Conservation (phyloP, 2,888 invertebrate species). For the Trichopoda pennipes region DNA sequence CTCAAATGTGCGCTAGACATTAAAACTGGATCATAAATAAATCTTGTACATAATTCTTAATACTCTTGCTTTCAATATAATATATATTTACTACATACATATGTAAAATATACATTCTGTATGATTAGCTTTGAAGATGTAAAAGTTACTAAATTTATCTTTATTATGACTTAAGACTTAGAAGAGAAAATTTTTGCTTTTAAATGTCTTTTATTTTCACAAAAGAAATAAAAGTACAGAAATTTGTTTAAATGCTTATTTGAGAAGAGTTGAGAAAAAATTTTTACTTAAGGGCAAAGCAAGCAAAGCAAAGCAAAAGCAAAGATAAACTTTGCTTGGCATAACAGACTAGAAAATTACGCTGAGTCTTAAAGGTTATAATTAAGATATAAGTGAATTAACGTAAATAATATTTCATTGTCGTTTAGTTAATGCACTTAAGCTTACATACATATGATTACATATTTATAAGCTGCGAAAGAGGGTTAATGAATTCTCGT, state of each 20-base stretch:
- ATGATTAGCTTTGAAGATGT: conserved; percentile 60
- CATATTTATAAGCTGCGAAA: neutral
- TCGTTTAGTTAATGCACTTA: conserved; percentile 54
- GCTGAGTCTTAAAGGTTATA: conserved; percentile 72
- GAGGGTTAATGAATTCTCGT: neutral
- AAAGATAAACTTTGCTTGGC: conserved; percentile 14
- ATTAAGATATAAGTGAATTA: conserved; percentile 79
- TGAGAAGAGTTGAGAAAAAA: conserved; percentile 6
- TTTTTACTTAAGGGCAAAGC: neutral
- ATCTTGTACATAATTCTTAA: conserved; percentile 14
- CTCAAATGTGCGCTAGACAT: conserved; percentile 75
- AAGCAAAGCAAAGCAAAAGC: conserved; percentile 14
- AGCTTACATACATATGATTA: neutral
- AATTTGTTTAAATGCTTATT: conserved; percentile 33
- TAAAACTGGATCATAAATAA: conserved; percentile 42
- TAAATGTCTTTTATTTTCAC: conserved; percentile 23
- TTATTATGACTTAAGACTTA: conserved; percentile 7
- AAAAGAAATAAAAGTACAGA: conserved; percentile 1
- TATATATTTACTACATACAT: neutral
- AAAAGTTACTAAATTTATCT: conserved; percentile 18
- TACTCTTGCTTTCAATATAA: neutral
- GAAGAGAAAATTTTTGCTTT: conserved; percentile 10
- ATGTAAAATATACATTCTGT: conserved; percentile 13
- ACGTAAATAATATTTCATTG: conserved; percentile 73
- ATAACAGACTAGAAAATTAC: conserved; percentile 71